Base-by-base conservation (phyloP, 2,888 invertebrate species). In the Synergus japonicus region DNA sequence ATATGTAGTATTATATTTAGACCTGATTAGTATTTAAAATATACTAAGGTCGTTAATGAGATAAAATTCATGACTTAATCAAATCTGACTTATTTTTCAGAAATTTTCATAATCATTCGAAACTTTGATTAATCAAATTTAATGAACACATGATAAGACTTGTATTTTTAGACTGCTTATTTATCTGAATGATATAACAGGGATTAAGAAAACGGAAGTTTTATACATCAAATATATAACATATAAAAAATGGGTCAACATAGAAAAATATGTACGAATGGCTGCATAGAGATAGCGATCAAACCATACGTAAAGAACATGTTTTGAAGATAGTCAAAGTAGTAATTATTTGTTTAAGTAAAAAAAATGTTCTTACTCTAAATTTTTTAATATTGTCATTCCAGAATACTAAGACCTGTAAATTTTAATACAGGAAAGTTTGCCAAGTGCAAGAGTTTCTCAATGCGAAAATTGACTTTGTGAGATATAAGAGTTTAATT, bases 141-240 rank as follows among this genome's bases (percentile, higher is more conserved):
- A 54, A n/a, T n/a, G 8, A 1, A 22, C 46, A 15, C 15, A 7
- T 22, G 7, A 18, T 29, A 29, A 43, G 12, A 67, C 22, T 67
- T 67, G 46, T 67, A 46, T 67, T 46, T 67, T 67, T 46, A 46
- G 4, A 43, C 46, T 67, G n/a, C 46, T 22, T n/a, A n/a, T n/a
- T 49, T 49, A 15, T 49, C 15, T 0, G 2, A 49, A 15, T 7
- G 49, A n/a, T 29, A 29, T 29, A 29, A 29, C 29, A 29, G 29
- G 29, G 29, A 29, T 29, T 29, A 29, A 29, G 29, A 29, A 3
- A 29, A 37, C 37, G 37, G 5, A 37, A 37, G 37, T 10, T 46
- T 12, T 46, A 46, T 18, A 18, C 9, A 58, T 9, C 9, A 58
- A 58, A 58, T 58, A 58, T 58, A 58, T 18, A 18, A 58, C 5